Base-by-base conservation (phyloP, 2,797 vertebrate species). In the Pitangus sulphuratus region DNA sequence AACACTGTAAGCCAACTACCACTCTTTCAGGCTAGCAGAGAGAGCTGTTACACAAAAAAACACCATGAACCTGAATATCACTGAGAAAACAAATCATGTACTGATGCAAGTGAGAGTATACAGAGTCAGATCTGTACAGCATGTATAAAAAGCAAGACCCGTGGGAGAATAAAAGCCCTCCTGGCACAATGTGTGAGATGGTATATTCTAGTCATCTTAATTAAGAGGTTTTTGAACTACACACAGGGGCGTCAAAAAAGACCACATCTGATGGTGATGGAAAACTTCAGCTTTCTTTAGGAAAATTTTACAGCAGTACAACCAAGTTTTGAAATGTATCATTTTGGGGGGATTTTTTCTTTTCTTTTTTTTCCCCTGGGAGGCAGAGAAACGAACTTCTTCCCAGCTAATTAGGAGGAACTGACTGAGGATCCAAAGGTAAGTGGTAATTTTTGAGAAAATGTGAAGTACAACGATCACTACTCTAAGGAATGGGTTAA, bases 351-450 rank as follows among this genome's bases (percentile, higher is more conserved):
- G 3, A 44, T 20, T 40, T 42, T 17, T 50, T 13, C 15, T 12
- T 37, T 39, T 53, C n/a, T 39, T 20, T 4, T 4, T 8, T 8
- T 11, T 11, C 11, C 1, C 3, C 4, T 0, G 1, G 12, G 15
- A 93, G 17, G 7, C 75, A 39, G 8, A 91, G 16, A 47, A 70
- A 56, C 25, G 33, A 81, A 16, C 40, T 68, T 53, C 12, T 58
- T 78, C 85, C 26, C n/a, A 53, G 22, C 5, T 84, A 45, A 68
- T 60, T 86, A 51, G 19, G 61, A 81, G 30, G 31, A 90, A 74
- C 14, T 54, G 33, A 62, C 5, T 15, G 60, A 86, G 15, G 12
- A 66, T 64, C 44, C 22, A 62, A 85, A 92, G 7, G 12, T 42
- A 85, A 84, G 39, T 31, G 8, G 22, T 9, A 57, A 56, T 74